Conservation (phyloP, 2,888 invertebrate species). For the Drosophila pseudotalamancana region DNA sequence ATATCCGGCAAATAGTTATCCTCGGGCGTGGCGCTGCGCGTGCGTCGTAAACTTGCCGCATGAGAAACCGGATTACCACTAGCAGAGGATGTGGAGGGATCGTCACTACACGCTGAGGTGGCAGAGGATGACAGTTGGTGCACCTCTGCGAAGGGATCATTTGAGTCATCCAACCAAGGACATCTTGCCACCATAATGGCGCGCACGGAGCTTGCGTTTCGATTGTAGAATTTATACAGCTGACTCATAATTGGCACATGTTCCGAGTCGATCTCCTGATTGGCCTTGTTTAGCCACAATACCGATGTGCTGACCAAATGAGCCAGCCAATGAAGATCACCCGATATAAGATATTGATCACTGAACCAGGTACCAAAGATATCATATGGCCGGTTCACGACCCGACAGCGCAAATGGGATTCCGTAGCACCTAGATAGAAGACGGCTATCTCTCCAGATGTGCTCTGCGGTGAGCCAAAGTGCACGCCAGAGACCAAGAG, state of each 20-base stretch:
- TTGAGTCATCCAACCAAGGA: conserved; percentile 83
- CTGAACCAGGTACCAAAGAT: conserved; percentile 96
- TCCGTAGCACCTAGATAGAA: conserved; percentile 88
- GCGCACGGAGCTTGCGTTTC: conserved; percentile 91
- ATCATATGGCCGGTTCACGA: conserved; percentile 93
- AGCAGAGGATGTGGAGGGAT: conserved; percentile 42
- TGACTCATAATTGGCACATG: conserved; percentile 91
- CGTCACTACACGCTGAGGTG: neutral
- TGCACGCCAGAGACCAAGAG: conserved; percentile 93
- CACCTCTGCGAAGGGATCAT: conserved; percentile 69
- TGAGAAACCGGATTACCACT: conserved; percentile 81
- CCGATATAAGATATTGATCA: conserved; percentile 91
- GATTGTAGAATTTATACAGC: conserved; percentile 90
- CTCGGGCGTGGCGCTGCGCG: conserved; percentile 59
- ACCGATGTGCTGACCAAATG: conserved; percentile 90
- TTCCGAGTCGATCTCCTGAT: conserved; percentile 91
- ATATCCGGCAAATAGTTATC: conserved; percentile 65
- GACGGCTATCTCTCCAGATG: conserved; percentile 94
- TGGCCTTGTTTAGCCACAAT: conserved; percentile 92
- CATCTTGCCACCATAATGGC: conserved; percentile 91
- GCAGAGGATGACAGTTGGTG: neutral
- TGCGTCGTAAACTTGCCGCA: conserved; percentile 68
- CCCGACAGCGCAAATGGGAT: conserved; percentile 89
- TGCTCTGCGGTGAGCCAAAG: conserved; percentile 90
- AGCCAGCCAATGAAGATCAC: conserved; percentile 92